Evolutionary conservation across 1,140 invertebrate species (phyloP).

Genomic region (Conopomorpha cramerella): DNA sequence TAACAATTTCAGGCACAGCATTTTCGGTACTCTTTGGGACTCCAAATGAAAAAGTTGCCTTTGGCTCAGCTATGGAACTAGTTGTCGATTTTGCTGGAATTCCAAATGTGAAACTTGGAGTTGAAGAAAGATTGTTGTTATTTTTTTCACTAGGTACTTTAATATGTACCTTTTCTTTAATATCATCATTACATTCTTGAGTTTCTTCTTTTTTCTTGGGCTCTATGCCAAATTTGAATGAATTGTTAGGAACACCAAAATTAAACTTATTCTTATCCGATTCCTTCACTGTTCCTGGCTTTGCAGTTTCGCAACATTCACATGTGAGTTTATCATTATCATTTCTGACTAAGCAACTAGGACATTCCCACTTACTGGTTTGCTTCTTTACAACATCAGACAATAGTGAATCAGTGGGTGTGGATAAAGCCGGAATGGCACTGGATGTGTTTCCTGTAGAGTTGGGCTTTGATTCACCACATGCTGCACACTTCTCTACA

Average conservation of each 20-base stretch:
- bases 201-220: slow-evolving; percentile 13
- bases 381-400: slow-evolving; percentile 44
- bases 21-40: no score
- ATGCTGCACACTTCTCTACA: slow-evolving; percentile 62
- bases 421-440: slow-evolving; percentile 8
- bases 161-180: no score
- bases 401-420: no score
- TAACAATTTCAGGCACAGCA: no score
- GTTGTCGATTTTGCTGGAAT: no score
- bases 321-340: slow-evolving; percentile 62
- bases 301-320: slow-evolving; percentile 71
- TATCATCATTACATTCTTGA: no score
- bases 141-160: no score
- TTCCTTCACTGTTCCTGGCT: slow-evolving; percentile 46
- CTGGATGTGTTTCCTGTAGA: slow-evolving; percentile 15
- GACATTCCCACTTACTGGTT: slow-evolving; percentile 67
- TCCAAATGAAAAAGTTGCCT: no score
- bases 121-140: no score
- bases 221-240: slow-evolving; percentile 57
- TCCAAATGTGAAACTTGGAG: no score
- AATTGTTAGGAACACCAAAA: slow-evolving; percentile 19
- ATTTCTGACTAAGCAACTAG: slow-evolving; percentile 69
- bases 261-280: slow-evolving; percentile 18
- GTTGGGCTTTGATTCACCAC: slow-evolving; percentile 53
- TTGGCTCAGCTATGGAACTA: no score